Evolutionary conservation across 2,888 invertebrate species (phyloP).

Genomic region (Phytoseiulus persimilis): DNA sequence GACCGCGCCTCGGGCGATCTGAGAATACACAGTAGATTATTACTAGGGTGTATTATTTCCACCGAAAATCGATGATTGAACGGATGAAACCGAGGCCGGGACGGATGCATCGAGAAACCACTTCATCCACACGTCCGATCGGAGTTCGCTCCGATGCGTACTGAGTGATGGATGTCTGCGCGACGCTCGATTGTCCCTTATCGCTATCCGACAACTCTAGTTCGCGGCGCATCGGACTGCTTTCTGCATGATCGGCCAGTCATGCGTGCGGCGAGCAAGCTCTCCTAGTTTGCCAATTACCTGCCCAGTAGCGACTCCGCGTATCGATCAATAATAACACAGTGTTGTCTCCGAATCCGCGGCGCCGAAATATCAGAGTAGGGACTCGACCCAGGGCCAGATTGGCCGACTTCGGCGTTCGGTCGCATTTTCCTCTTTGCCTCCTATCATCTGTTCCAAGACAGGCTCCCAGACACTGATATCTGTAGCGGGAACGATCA

Average conservation of each 20-base stretch:
- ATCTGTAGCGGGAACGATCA: background rate
- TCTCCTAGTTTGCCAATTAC: background rate
- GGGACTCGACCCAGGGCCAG: background rate
- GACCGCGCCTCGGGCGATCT: constrained; percentile 5
- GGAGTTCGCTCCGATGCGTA: background rate
- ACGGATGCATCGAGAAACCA: background rate
- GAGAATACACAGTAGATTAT: background rate
- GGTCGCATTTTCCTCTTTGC: background rate
- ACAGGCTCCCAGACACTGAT: background rate
- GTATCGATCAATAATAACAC: background rate
- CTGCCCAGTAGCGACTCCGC: background rate
- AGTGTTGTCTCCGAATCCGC: background rate
- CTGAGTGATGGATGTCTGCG: background rate
- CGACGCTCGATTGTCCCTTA: background rate
- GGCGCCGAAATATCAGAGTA: background rate
- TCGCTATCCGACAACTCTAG: background rate
- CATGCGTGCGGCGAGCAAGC: no score
- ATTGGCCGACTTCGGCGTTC: background rate
- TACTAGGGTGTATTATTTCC: background rate
- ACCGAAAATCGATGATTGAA: background rate
- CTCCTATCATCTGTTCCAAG: background rate
- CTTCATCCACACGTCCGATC: background rate
- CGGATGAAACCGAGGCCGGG: background rate
- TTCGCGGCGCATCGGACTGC: background rate
- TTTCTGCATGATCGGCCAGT: background rate